Base-by-base conservation (phyloP, 2,113 vertebrate species). In the Dendrocopos noguchii region DNA sequence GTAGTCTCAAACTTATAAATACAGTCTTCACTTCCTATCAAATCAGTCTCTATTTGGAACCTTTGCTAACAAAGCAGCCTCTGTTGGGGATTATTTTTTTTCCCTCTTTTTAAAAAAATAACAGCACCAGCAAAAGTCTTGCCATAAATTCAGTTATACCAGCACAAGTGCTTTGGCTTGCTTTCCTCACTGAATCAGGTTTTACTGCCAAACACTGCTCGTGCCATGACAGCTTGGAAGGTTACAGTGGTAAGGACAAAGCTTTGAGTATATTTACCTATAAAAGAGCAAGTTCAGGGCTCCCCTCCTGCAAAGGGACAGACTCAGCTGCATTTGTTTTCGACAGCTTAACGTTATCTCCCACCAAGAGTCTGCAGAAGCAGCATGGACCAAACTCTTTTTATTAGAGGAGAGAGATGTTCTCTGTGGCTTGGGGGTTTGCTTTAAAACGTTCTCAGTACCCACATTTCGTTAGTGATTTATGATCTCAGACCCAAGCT, bases 341-440 rank as follows among this genome's bases (percentile, higher is more conserved):
- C 87, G 79, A 60, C 78, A 84, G 78, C 68, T 53, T n/a, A 47
- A 31, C 9, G 8, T 1, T 1, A 3, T 55, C 56, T 68, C 55
- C 64, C 76, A 63, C 77, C 64, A 57, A 76, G 57, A 74, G 60
- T 24, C 1, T 61, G 63, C 60, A 73, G 60, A 64, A 85, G 72
- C 59, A 84, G 44, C 85, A 72, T 0, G 9, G 64, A 33, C 61
- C 28, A 55, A 66, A 57, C 47, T 63, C 50, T 36, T 44, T 66
- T 72, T 42, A 61, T 61, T 24, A 73, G 44, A 76, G n/a, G 42
- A 88, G 93, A 74, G 87, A 50, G 80, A 93, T 84, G 59, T 39
- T 75, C 42, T 87, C 84, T 95, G 91, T 68, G 86, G 83, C 72
- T 65, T 63, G n/a, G 70, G 88, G 82, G 75, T n/a, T 94, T 92